A percentile compares a stretch with the other conserved stretches of the same genome.
Conservation (phyloP, 2,888 invertebrate genomes). For the Sympetrum striolatum region DNA sequence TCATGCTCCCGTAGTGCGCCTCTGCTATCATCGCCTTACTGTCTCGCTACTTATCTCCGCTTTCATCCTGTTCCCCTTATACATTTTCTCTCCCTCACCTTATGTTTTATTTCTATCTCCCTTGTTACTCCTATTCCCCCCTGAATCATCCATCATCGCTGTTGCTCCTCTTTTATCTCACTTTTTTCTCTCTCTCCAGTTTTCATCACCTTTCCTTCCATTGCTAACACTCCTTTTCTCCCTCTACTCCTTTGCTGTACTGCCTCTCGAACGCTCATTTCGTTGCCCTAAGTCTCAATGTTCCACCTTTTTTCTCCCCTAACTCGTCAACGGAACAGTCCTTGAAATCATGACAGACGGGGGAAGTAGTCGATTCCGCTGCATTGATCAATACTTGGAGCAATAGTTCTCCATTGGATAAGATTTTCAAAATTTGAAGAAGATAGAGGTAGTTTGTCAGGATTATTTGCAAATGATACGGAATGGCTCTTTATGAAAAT, state of each 20-base stretch:
- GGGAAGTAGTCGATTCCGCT: not conserved
- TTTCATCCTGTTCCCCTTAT: not conserved
- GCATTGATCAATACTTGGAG: constrained; percentile 18
- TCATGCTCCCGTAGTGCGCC: not conserved
- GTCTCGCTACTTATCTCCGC: not conserved
- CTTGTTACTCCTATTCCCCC: not conserved
- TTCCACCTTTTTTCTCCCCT: not conserved
- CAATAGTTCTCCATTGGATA: not conserved
- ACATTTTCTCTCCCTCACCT: not conserved
- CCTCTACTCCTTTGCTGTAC: not conserved
- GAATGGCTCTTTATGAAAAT: not conserved
- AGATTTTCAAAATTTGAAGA: not conserved
- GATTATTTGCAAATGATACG: not conserved
- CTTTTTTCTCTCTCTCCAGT: not conserved
- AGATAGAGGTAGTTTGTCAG: not conserved
- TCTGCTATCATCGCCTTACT: not conserved
- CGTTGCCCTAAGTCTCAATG: not conserved
- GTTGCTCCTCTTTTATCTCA: not conserved
- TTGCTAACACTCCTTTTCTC: not conserved
- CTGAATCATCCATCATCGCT: constrained; percentile 8
- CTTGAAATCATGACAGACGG: constrained; percentile 1
- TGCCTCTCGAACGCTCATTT: not conserved
- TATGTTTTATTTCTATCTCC: not conserved
- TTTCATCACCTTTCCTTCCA: not conserved
- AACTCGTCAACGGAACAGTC: not conserved